Evolutionary conservation across 92 coral and sea anemone genomes (phyloP).

Genomic region (Scolanthus callimorphus): DNA sequence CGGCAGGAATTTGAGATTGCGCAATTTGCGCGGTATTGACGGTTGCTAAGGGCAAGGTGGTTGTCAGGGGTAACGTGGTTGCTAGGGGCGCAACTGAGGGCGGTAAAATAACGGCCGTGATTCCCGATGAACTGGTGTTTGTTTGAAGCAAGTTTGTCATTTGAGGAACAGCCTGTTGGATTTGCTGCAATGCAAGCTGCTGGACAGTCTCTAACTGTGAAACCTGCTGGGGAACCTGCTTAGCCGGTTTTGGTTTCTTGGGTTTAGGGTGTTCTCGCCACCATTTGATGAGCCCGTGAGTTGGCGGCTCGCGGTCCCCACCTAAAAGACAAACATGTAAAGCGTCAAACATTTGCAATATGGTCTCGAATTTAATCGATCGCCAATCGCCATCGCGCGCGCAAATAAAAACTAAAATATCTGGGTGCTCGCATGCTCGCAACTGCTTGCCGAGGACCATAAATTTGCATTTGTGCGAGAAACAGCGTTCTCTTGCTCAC

Average conservation of each 20-base stretch:
- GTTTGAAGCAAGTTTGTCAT: constrained; percentile 86
- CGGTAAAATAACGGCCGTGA: constrained; percentile 85
- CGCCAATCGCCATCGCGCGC: too few relatives aligned
- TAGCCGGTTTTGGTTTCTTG: constrained; percentile 79
- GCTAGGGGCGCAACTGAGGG: constrained; percentile 30
- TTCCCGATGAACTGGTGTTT: constrained; percentile 82
- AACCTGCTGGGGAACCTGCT: constrained; percentile 55
- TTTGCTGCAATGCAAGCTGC: constrained; percentile 83
- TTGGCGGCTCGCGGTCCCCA: constrained; percentile 98
- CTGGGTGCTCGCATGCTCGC: too few relatives aligned
- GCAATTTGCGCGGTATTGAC: constrained; percentile 59
- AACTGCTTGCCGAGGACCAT: too few relatives aligned
- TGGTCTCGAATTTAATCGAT: too few relatives aligned
- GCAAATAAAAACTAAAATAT: too few relatives aligned
- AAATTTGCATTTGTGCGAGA: too few relatives aligned
- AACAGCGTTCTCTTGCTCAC: too few relatives aligned
- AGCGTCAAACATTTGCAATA: too few relatives aligned
- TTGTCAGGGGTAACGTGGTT: constrained; percentile 26
- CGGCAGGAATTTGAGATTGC: constrained; percentile 76
- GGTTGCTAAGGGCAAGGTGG: constrained; percentile 65
- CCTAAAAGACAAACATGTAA: too few relatives aligned
- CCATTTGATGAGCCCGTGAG: constrained; percentile 98
- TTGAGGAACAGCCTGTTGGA: constrained; percentile 80
- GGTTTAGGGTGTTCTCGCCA: constrained; percentile 99
- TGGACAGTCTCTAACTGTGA: constrained; percentile 77